Percentiles rank a stretch among this genome's conserved stretches.
Conservation (phyloP, 2,113 vertebrate genomes). For the Spizaetus ornatus region DNA sequence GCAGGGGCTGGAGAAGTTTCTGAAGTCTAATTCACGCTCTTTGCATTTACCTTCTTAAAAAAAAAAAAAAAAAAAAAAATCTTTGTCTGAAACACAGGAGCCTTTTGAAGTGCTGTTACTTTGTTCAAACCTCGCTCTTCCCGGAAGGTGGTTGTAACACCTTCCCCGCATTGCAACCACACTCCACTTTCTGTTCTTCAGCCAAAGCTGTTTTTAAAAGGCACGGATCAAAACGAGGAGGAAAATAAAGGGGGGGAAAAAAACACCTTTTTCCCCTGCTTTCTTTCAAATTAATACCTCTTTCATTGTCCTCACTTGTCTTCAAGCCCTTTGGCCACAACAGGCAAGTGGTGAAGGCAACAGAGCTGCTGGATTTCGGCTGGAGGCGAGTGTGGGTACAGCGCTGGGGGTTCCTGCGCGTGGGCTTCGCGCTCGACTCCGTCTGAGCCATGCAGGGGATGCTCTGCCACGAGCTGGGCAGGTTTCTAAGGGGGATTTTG, state of each 20-base stretch:
- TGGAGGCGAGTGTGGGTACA: too few relatives aligned
- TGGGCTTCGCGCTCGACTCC: too few relatives aligned
- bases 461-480: not conserved
- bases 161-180: not conserved
- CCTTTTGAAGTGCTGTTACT: slow-evolving; percentile 23
- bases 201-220: not conserved
- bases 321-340: not conserved
- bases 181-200: not conserved
- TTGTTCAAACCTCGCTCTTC: not conserved
- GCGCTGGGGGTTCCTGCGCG: too few relatives aligned
- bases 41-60: not conserved
- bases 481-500: not conserved
- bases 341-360: fast-evolving
- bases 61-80: not conserved
- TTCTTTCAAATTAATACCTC: not conserved
- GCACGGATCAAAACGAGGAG: not conserved
- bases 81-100: not conserved
- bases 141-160: not conserved
- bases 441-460: not conserved
- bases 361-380: fast-evolving
- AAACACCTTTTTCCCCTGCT: not conserved
- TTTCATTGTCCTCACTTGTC: fast-evolving
- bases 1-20: not conserved
- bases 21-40: not conserved
- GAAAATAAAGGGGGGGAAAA: not conserved